These are phyloP conservation scores for Drosophila nannoptera DNA, from an alignment of 1,140 invertebrate genomes.

Conservation along the genomic window DNA sequence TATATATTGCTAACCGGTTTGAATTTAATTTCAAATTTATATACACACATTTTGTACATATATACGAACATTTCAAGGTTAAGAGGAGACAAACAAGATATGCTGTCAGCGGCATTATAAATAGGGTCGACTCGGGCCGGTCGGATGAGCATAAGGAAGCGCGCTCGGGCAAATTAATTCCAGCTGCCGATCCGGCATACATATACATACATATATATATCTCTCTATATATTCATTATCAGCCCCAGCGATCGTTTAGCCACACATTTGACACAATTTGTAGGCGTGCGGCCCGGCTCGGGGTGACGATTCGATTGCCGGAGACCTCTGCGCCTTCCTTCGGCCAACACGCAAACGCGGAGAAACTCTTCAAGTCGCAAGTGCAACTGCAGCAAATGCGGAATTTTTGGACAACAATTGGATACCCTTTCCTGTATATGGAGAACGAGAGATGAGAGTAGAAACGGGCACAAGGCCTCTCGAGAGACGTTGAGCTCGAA, in stretches of 20 bases:
- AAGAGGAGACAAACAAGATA: slow-evolving; percentile 20
- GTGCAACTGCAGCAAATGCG: slow-evolving; percentile 3
- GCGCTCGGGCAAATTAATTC: slow-evolving; percentile 28
- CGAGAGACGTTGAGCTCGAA: slow-evolving; percentile 2
- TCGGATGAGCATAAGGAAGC: slow-evolving; percentile 15
- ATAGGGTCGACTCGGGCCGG: slow-evolving; percentile 13
- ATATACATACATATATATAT: no score
- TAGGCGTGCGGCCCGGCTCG: slow-evolving; percentile 37
- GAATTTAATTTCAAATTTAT: slow-evolving; percentile 42
- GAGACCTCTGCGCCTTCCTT: background rate
- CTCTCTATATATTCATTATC: no score
- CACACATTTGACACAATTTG: slow-evolving; percentile 58
- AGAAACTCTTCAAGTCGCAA: slow-evolving; percentile 34
- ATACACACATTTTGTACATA: slow-evolving; percentile 3
- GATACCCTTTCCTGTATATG: slow-evolving; percentile 13
- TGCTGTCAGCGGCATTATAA: slow-evolving; percentile 34
- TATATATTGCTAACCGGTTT: slow-evolving; percentile 49
- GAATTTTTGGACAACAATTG: background rate
- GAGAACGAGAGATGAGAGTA: no score
- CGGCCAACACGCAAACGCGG: slow-evolving; percentile 42
- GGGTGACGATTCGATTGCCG: slow-evolving; percentile 2
- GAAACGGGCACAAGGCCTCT: no score
- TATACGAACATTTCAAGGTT: slow-evolving; percentile 48
- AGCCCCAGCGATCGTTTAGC: slow-evolving; percentile 12
- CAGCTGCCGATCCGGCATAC: slow-evolving; percentile 39